Evolutionary conservation across 2,113 vertebrate genomes (phyloP).

Genomic region (Phycodurus eques): DNA sequence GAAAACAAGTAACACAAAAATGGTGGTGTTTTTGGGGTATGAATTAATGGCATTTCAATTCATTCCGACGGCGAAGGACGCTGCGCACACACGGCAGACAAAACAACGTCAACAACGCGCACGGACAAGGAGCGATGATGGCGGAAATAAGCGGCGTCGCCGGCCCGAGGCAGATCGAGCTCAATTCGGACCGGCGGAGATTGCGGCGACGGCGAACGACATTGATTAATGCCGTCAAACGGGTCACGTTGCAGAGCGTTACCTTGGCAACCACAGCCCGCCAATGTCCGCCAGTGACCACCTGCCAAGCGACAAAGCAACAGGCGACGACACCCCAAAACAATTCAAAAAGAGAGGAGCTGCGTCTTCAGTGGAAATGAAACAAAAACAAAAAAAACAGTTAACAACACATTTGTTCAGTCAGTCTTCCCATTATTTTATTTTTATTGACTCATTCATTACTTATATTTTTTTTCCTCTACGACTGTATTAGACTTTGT

Average conservation of each 20-base stretch:
- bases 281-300: background rate
- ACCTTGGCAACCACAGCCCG: background rate
- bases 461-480: too few relatives aligned
- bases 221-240: constrained; percentile 11
- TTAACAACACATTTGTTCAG: background rate
- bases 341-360: background rate
- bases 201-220: constrained; percentile 4
- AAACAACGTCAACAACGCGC: background rate
- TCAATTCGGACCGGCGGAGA: constrained; percentile 1
- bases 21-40: too few relatives aligned
- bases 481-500: too few relatives aligned
- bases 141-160: background rate
- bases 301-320: constrained; percentile 8
- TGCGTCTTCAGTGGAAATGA: background rate
- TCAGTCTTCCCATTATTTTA: too few relatives aligned
- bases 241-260: background rate
- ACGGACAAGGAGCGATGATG: background rate
- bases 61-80: background rate
- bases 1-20: too few relatives aligned
- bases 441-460: too few relatives aligned
- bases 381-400: background rate
- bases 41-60: too few relatives aligned
- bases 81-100: background rate
- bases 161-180: background rate
- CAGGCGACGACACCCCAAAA: background rate